Evolutionary conservation across 2,113 vertebrate species (phyloP), one percentile per base, ranked within the genome.

Genomic region (Spea multiplicata): DNA sequence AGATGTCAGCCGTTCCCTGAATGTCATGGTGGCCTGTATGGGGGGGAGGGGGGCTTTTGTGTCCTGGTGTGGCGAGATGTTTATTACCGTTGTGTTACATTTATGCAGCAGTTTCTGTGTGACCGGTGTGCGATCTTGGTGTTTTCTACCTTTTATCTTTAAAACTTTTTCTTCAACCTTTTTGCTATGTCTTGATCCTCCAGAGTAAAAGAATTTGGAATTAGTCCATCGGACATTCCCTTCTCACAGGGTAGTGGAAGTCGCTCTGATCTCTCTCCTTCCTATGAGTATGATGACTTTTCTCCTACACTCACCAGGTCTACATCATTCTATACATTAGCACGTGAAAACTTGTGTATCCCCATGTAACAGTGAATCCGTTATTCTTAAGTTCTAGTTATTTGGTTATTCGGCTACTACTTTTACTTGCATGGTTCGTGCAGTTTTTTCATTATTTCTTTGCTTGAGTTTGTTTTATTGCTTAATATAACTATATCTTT

Each of bases 181-280:
- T 86, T 89, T 87, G 83, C 89, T 92, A 77, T 92, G 87, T 89
- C 90, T 90, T 91, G 87, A 88, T 90, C 87, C 89, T 89, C 85
- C 94, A 99, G 97, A 93, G 97, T 99, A 84, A 99, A 99, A 92
- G 97, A 99, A 91, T 99, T 99, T 92, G 97, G 97, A 89, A 99
- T 99, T 87, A 98, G 96, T 90, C 97, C 97, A 71, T 98, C 96
- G 79, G 96, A 99, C 88, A 99, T 99, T 89, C 97, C 97, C 87
- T 99, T 99, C 94, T 93, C 94, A 81, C 96, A 98, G 94, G 90
- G 94, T 86, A 93, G 95, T 65, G 91, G 94, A 73, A 92, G 94
- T 83, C 95, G 95, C 86, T 92, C 95, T 73, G 97, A 98, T 85
- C 95, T 96, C 85, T 99, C 96, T 86, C 97, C 97, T 84, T 94